Base-by-base conservation (phyloP, 2,797 vertebrate genomes). In the Crocodylus rhombifer region DNA sequence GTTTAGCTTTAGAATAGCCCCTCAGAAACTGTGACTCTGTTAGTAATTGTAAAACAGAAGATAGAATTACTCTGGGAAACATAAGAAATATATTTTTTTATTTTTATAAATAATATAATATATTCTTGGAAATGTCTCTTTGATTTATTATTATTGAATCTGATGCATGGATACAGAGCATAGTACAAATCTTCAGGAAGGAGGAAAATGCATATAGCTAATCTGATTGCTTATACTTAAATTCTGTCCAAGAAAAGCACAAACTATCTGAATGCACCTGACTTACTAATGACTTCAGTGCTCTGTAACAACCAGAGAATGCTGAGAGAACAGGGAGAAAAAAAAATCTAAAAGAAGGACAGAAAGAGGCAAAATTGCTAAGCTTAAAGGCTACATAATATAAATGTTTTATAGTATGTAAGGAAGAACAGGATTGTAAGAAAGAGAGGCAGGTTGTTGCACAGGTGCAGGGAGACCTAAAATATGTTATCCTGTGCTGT, bases 221-320 rank as follows among this genome's bases (percentile, higher is more conserved):
- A 65, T 75, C 0, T 0, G 5, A 15, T 14, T 21, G 25, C 21
- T 51, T 6, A 12, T 51, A 61, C 26, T 83, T 11, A n/a, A 11
- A 62, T 57, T 20, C 17, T 69, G 16, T 20, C 18, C 30, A 86
- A 61, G 67, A 23, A 57, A 8, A 57, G 3, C 23, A 56, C 0
- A 0, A 11, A 33, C 33, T 58, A 1, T 3, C 13, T 57, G 61
- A 89, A 79, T 14, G 55, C 2, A 16, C 20, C 3, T 61, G 60
- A 65, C 65, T 80, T 73, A 16, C 33, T 63, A 80, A 60, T 9
- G 25, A 6, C 4, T 4, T 60, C 87, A 26, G 15, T 74, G 42
- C 16, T 14, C 5, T 74, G 15, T 51, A 26, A 17, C 15, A 17
- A 28, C 42, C 26, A 74, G 51, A 5, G 12, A 57, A 21, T 0